A percentile compares a stretch with the other conserved stretches of the same genome.
These are phyloP conservation scores for Dendronephthya gigantea DNA, from an alignment of 64 coral and sea anemone species.

Conservation along the genomic window DNA sequence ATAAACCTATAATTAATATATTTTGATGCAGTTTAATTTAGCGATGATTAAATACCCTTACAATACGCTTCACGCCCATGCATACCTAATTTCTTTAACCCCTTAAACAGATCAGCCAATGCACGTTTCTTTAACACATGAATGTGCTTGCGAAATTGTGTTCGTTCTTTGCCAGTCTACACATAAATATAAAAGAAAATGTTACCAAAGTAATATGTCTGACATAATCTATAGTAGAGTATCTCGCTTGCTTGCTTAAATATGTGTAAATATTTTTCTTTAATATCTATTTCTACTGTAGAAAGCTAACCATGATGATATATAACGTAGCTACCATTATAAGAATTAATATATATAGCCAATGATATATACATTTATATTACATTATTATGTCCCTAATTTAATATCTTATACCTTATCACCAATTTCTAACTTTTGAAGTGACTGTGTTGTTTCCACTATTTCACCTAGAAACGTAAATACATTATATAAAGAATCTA, in stretches of 20 bases:
- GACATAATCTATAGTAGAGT: no score
- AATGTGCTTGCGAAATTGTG: conserved; percentile 74
- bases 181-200: neutral
- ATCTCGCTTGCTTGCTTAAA: no score
- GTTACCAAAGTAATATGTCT: no score
- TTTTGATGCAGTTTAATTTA: neutral
- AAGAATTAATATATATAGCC: neutral
- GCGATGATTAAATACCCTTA: neutral
- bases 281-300: no score
- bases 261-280: no score
- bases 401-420: neutral
- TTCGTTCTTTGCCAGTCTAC: conserved; percentile 3
- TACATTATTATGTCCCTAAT: no score
- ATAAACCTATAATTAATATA: conserved; percentile 47
- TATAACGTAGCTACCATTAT: neutral
- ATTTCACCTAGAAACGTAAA: neutral
- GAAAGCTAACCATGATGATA: no score
- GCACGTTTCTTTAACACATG: conserved; percentile 67
- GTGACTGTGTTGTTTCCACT: neutral
- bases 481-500: neutral
- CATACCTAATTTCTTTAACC: conserved; percentile 63
- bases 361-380: neutral
- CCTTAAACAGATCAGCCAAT: conserved; percentile 86
- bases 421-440: conserved; percentile 6
- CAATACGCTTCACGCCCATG: neutral